Evolutionary conservation across 2,888 invertebrate species (phyloP).

Genomic region (Theristus sp.): DNA sequence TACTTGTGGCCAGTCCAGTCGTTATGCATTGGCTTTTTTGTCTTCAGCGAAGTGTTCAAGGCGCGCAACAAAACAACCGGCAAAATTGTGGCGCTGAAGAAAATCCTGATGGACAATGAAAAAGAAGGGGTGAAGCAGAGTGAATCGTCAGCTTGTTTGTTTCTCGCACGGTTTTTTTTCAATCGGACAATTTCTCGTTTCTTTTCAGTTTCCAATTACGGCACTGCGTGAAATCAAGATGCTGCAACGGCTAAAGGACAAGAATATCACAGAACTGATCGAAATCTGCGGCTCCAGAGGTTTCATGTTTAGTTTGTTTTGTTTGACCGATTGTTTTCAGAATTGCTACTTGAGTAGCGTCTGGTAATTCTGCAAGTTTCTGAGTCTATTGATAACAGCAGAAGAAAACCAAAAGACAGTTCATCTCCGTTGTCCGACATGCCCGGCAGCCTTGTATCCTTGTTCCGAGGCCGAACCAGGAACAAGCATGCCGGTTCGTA

Average conservation of each 20-base stretch:
- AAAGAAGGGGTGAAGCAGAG: constrained; percentile 91
- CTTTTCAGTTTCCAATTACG: constrained; percentile 78
- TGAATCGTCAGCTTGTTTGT: constrained; percentile 23
- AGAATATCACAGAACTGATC: constrained; percentile 86
- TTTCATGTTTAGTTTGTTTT: neutral
- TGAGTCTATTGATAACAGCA: too few relatives aligned
- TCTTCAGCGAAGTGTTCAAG: constrained; percentile 82
- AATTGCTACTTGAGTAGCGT: too few relatives aligned
- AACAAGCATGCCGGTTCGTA: too few relatives aligned
- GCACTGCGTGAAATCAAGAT: constrained; percentile 90
- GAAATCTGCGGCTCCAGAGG: constrained; percentile 46
- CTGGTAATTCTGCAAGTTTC: too few relatives aligned
- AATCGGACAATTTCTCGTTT: constrained; percentile 1
- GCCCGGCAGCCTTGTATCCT: too few relatives aligned
- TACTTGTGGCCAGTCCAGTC: too few relatives aligned
- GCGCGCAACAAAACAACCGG: constrained; percentile 65
- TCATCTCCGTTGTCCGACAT: too few relatives aligned
- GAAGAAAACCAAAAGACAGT: too few relatives aligned
- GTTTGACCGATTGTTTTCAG: too few relatives aligned
- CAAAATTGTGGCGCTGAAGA: constrained; percentile 89
- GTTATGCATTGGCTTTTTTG: too few relatives aligned
- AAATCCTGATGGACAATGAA: constrained; percentile 97
- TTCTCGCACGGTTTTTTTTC: neutral
- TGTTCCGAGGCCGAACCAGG: too few relatives aligned
- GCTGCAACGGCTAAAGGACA: constrained; percentile 75